Conservation (phyloP, 2,888 invertebrate genomes). For the Pherbina coryleti region DNA sequence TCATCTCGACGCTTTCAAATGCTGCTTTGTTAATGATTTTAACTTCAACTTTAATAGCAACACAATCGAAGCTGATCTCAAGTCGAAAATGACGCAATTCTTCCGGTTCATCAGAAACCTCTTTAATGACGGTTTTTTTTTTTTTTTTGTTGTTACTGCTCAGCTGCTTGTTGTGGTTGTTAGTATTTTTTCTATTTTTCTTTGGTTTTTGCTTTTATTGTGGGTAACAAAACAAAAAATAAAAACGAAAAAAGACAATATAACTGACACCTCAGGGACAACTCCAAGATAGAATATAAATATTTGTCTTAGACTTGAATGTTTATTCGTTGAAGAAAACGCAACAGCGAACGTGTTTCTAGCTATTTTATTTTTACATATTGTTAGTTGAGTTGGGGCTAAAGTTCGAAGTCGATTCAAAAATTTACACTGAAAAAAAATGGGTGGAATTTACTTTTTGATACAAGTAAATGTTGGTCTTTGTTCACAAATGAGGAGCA, state of each 20-base stretch:
- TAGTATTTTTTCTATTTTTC: neutral
- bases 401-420: too few relatives aligned
- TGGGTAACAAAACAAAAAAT: too few relatives aligned
- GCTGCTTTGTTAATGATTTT: too few relatives aligned
- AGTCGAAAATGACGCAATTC: slow-evolving; percentile 19
- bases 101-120: slow-evolving; percentile 10
- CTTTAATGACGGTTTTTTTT: slow-evolving; percentile 17
- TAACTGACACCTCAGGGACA: slow-evolving; percentile 21
- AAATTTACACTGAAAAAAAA: too few relatives aligned
- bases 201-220: neutral
- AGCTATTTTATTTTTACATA: too few relatives aligned
- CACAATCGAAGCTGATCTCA: neutral
- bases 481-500: too few relatives aligned
- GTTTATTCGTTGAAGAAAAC: neutral
- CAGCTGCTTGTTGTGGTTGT: neutral
- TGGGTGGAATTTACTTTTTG: too few relatives aligned
- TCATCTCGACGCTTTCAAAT: too few relatives aligned
- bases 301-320: neutral
- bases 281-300: slow-evolving; percentile 11
- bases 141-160: neutral
- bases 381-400: too few relatives aligned
- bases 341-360: too few relatives aligned
- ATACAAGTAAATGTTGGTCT: too few relatives aligned
- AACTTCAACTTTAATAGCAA: neutral
- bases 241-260: neutral